Base-by-base conservation (phyloP, 2,797 vertebrate species). In the Amblyopsis hoosieri region DNA sequence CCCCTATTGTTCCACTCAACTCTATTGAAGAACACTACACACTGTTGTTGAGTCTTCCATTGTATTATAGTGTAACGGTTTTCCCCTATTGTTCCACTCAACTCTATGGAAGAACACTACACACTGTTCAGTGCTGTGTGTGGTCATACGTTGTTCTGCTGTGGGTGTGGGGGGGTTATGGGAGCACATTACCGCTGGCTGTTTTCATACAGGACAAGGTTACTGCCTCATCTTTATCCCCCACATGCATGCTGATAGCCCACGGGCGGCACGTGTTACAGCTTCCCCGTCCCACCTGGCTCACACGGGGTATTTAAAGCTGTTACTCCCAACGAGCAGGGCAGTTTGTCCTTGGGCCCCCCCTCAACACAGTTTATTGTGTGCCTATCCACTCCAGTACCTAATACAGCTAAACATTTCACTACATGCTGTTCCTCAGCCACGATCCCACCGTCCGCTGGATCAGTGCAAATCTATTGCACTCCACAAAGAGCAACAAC, bases 391-490 rank as follows among this genome's bases (percentile, higher is more conserved):
- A 2, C 19, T 19, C 13, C 48, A 50, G 48, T 50, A 15, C 15
- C 15, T 53, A 52, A 23, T 8, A 52, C 9, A 15, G 10, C 14
- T 17, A 15, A 2, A 14, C 12, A 49, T 19, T 33, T 4, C 31
- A 33, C 31, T 33, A 33, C 31, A 33, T 33, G 31, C 33, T 37
- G 33, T 7, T 37, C 33, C 33, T 7, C 4, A 37, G 33, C 33
- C 4, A 37, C 5, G 4, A 47, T 60, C 64, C 45, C 60, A 64
- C 42, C 57, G 14, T 61, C 56, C 63, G 53, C 48, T 53, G 13
- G 51, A 10, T 13, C 0, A 9, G 29, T 1, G 0, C 17, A 9
- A 12, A 29, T 45, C 55, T 56, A 48, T 74, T 29, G 15, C 1
- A 15, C 3, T 0, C 37, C n/a, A n/a, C 31, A 55, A 19, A 19